Base-by-base conservation (phyloP, 2,113 vertebrate species). In the Myrmophylax atrothorax region DNA sequence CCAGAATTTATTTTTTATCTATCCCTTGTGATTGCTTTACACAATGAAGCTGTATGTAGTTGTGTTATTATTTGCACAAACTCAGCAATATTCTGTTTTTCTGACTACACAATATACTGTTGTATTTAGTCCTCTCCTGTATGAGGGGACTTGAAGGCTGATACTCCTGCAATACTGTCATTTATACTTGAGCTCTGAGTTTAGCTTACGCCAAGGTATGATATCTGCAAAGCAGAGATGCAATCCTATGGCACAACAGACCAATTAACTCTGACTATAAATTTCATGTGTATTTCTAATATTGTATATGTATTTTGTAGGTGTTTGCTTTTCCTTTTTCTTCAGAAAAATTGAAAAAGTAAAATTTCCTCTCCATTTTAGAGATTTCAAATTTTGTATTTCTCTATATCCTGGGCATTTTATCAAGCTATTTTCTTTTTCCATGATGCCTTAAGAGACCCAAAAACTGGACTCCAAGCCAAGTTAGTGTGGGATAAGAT, bases 351-450 rank as follows among this genome's bases (percentile, higher is more conserved):
- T 7, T 20, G 18, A 16, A 70, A n/a, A 37, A 69, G 40, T 31
- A 86, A 79, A 84, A 87, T 44, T 80, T 10, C 14, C 25, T 72
- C 18, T 72, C 93, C 73, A 69, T 63, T 67, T 69, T 46, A 90
- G 58, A 56, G 63, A 84, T 96, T 94, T 94, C 75, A 77, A 95
- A 80, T 49, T 87, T 84, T 94, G 22, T 50, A 89, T 90, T 94
- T 86, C 83, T 87, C 70, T 79, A 28, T 82, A 46, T 82, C 87
- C 66, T 90, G 19, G 73, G 79, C 55, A 88, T 85, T 94, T 95
- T 95, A 72, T 96, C 76, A 96, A 77, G 72, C 92, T 84, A 84
- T 96, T 97, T 96, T 77, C 42, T 93, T 85, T 87, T 94, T 91
- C 72, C 24, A 42, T 42, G 40, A 42, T 42, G 40, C 40, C 40